Conservation (phyloP, 2,113 vertebrate species). For the Cairina moschata region DNA sequence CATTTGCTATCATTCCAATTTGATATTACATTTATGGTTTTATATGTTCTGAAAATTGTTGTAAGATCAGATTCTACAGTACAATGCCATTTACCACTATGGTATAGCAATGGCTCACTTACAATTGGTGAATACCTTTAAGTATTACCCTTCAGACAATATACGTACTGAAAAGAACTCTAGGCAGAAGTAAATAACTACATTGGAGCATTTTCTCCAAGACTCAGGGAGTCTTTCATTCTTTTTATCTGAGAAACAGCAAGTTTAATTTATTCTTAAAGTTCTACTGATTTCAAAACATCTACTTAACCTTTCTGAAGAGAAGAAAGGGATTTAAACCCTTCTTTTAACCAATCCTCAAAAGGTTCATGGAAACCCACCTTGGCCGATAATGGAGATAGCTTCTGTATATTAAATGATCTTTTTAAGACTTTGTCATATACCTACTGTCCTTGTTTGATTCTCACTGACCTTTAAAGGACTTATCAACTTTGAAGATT, state of each 20-base stretch:
- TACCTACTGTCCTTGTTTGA: not conserved
- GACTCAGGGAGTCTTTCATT: not conserved
- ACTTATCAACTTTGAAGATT: not conserved
- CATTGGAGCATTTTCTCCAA: not conserved
- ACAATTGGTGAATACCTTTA: not conserved
- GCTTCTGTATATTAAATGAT: not conserved
- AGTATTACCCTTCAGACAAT: not conserved
- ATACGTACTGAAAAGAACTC: not conserved
- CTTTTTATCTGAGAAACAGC: not conserved
- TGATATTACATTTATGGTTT: not conserved
- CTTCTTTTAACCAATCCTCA: not conserved
- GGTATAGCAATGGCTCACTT: accelerated
- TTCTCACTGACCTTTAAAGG: not conserved
- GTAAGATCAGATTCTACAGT: not conserved
- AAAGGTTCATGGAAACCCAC: not conserved
- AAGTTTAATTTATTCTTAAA: not conserved
- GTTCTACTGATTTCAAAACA: not conserved
- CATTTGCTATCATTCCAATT: accelerated
- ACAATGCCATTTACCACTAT: not conserved
- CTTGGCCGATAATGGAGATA: not conserved
- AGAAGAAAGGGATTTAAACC: not conserved
- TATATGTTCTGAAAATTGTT: not conserved
- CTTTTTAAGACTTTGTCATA: not conserved
- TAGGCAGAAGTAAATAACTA: not conserved
- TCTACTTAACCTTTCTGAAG: not conserved